Conservation (phyloP, 2,797 vertebrate genomes). For the Nyctibius grandis region DNA sequence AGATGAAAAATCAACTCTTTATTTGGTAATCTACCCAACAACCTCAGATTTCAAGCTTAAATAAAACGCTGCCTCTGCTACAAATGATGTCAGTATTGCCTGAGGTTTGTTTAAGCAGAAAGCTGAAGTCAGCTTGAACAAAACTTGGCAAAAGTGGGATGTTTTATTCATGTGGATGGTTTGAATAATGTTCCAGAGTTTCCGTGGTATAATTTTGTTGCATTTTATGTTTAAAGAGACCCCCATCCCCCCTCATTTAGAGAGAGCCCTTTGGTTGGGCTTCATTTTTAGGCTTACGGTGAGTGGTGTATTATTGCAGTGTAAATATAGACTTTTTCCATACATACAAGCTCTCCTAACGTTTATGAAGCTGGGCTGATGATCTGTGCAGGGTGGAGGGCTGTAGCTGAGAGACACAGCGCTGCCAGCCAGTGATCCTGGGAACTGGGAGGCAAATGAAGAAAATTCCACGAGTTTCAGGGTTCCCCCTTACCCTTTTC, state of each 20-base stretch:
- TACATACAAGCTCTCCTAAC: not conserved
- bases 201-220: conserved; percentile 13
- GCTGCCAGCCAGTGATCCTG: not conserved
- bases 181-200: conserved; percentile 48
- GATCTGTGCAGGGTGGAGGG: not conserved
- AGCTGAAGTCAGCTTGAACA: conserved; percentile 60
- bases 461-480: not conserved
- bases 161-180: conserved; percentile 48
- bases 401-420: not conserved
- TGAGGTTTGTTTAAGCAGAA: conserved; percentile 54
- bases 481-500: not conserved
- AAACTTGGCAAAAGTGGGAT: conserved; percentile 39
- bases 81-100: conserved; percentile 46
- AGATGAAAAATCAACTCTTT: conserved; percentile 55
- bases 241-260: not conserved
- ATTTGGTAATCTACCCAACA: conserved; percentile 23
- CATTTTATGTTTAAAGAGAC: conserved; percentile 8
- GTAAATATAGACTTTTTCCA: conserved; percentile 43
- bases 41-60: conserved; percentile 46
- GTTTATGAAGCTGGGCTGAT: not conserved
- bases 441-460: not conserved
- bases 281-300: not conserved
- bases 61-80: conserved; percentile 36
- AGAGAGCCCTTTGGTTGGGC: not conserved
- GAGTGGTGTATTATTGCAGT: conserved; percentile 43